These are phyloP conservation scores for Smutsia temminckii DNA, from an alignment of 2,797 vertebrate genomes.

Conservation along the genomic window DNA sequence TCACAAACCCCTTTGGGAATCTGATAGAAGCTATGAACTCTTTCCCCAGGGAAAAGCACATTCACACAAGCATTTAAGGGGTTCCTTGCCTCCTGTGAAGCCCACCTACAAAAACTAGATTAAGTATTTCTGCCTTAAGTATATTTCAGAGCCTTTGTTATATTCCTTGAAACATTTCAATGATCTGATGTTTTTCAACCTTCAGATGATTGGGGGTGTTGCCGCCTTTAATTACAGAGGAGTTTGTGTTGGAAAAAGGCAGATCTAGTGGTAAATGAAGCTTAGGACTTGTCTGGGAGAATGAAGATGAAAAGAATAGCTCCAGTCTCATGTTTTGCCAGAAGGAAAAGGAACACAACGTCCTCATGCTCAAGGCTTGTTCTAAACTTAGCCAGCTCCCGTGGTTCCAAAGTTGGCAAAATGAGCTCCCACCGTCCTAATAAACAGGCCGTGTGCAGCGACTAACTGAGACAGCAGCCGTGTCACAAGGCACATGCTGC, in stretches of 20 bases:
- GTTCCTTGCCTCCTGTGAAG: background rate
- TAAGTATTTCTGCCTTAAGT: background rate
- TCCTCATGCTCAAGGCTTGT: conserved; percentile 58
- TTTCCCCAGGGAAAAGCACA: background rate
- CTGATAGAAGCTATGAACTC: background rate
- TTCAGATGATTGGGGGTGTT: background rate
- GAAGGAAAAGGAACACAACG: conserved; percentile 71
- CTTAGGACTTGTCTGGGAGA: conserved; percentile 47
- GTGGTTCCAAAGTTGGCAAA: conserved; percentile 71
- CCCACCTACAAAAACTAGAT: background rate
- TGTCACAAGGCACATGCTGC: background rate
- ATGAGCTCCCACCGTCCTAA: conserved; percentile 58
- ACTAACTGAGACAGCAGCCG: conserved; percentile 52
- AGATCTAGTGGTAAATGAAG: conserved; percentile 42
- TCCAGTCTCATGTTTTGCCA: conserved; percentile 68
- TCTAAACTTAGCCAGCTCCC: conserved; percentile 78
- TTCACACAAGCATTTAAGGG: background rate
- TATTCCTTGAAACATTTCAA: background rate
- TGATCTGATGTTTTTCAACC: conserved; percentile 36
- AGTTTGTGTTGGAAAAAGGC: conserved; percentile 46
- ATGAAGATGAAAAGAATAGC: conserved; percentile 69
- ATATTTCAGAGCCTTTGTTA: conserved; percentile 9
- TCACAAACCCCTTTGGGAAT: background rate
- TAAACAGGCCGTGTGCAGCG: conserved; percentile 54
- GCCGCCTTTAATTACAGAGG: conserved; percentile 66